Percentiles rank a stretch among this genome's conserved stretches.
Evolutionary conservation across 2,113 vertebrate species (phyloP).

Genomic region (Oxyruncus cristatus): DNA sequence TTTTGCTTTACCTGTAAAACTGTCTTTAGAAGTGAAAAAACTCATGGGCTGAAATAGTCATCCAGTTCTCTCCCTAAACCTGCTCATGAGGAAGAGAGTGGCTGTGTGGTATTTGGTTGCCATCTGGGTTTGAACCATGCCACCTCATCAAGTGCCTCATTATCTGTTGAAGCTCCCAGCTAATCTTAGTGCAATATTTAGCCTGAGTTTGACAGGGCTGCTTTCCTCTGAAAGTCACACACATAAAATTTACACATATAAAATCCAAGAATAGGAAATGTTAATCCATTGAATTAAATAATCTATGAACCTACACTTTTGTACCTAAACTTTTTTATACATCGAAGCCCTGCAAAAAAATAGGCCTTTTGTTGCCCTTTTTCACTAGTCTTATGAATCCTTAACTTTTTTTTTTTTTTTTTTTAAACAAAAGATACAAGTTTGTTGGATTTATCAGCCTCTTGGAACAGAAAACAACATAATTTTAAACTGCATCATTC

Average conservation of each 20-base stretch:
- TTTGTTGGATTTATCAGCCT: not conserved
- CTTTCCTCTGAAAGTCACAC: not conserved
- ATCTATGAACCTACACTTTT: not conserved
- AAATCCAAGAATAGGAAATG: not conserved
- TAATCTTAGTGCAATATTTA: not conserved
- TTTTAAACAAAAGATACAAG: not conserved
- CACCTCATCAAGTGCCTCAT: not conserved
- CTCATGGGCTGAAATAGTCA: not conserved
- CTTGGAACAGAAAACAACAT: not conserved
- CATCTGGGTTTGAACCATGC: not conserved
- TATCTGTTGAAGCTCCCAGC: not conserved
- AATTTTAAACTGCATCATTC: not conserved
- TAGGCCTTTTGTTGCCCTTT: not conserved
- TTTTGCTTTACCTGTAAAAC: not conserved
- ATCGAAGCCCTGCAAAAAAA: not conserved
- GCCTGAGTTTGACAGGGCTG: not conserved
- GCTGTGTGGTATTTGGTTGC: rapidly evolving
- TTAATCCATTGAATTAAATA: not conserved
- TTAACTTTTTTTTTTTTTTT: not conserved
- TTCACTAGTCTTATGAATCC: not conserved
- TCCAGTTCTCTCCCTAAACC: not conserved
- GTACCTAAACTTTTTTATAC: not conserved
- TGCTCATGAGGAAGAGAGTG: rapidly evolving
- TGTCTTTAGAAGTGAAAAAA: not conserved
- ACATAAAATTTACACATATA: not conserved